Base-by-base conservation (phyloP, 2,888 invertebrate genomes). In the Diplolepis rosae region DNA sequence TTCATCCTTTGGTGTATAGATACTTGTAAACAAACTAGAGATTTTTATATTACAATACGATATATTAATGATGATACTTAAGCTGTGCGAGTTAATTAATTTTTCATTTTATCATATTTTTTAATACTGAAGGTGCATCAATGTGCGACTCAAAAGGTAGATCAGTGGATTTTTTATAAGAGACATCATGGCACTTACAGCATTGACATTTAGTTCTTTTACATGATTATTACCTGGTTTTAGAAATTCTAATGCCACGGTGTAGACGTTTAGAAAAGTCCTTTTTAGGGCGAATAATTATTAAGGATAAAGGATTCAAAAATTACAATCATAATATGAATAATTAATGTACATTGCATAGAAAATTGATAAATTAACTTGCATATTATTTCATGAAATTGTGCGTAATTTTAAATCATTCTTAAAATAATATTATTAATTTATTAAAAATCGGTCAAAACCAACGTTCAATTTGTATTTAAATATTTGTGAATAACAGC, bases 11-110 rank as follows among this genome's bases (percentile, higher is more conserved):
- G 39, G 61, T 61, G 39, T 61, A 27, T 61, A 42, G 61, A 61
- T 45, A 45, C 48, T 70, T 24, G 66, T 73, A 75, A 77, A 71
- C 66, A 79, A 79, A 79, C 67, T 79, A 79, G 69, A 77, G 70
- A 70, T 56, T 61, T 69, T 56, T 32, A 28, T 54, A 65, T 61
- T 61, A 61, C 27, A 61, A 24, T 61, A 61, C 61, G 24, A 24
- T 61, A 61, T 61, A 39, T 61, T 27, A 27, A 61, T 42, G 27
- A n/a, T 27, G 39, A 61, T 61, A 61, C 61, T 6, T 61, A 61
- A 61, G 61, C 61, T 61, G 61, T 61, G 61, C 61, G 61, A 61
- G 24, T 61, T 39, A 61, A 61, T 61, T 24, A 24, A 30, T 35
- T 35, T 61, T 35, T 61, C 39, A 24, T 61, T 42, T 24, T n/a